phyloP scores from a whole-genome alignment of 35 echinoderm and acorn worm genomes.

The Anneissia japonica region DNA sequence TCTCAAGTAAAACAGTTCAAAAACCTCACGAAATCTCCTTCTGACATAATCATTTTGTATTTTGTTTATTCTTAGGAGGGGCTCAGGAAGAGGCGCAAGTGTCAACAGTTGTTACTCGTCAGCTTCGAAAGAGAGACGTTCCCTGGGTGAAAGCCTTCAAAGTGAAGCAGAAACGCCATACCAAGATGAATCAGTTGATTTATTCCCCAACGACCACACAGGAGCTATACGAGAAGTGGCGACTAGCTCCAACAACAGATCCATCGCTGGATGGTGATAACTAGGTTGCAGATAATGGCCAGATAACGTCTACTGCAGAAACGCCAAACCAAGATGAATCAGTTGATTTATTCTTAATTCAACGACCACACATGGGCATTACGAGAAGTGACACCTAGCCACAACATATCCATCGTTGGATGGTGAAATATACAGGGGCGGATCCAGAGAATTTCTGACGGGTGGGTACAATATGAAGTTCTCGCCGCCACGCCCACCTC shows the following conservation, averaged over 20 bases:
- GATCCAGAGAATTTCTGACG: no score
- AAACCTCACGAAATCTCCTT: no score
- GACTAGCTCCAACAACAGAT: neutral
- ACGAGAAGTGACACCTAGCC: neutral
- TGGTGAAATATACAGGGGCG: no score
- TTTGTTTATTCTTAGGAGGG: neutral
- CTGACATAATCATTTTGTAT: no score
- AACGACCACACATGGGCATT: neutral
- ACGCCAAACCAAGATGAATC: constrained; percentile 17
- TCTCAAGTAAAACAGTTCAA: no score
- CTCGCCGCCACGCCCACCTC: no score
- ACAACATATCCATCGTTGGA: neutral
- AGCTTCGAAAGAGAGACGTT: neutral
- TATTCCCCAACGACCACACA: neutral
- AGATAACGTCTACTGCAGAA: no score
- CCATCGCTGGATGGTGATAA: neutral
- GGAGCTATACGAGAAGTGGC: neutral
- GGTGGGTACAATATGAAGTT: no score
- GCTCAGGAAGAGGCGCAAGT: neutral
- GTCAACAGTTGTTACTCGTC: neutral
- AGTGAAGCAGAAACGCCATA: constrained; percentile 23
- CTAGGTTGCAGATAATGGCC: no score
- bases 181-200: constrained; percentile 9
- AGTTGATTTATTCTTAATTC: neutral
- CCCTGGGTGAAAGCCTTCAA: constrained; percentile 33